These are phyloP conservation scores for Caranx ignobilis DNA, from an alignment of 2,113 vertebrate species.

Conservation along the genomic window DNA sequence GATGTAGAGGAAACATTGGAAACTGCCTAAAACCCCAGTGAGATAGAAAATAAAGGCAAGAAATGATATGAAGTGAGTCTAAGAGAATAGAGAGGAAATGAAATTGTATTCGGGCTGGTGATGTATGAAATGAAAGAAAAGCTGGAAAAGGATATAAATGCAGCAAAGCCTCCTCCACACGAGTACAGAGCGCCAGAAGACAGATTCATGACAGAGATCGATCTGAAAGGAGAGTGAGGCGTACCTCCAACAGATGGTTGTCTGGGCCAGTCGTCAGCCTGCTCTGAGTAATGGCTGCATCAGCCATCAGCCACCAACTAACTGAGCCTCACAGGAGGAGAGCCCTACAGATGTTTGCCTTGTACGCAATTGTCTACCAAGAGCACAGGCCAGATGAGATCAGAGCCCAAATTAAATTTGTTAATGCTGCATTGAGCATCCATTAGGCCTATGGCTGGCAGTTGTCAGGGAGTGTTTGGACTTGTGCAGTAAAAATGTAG, in stretches of 20 bases:
- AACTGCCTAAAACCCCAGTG: background rate
- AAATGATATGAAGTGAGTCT: background rate
- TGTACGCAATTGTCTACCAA: conserved; percentile 58
- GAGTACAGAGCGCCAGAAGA: conserved; percentile 56
- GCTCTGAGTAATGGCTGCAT: conserved; percentile 75
- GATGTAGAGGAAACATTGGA: background rate
- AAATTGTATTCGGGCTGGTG: background rate
- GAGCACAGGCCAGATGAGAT: conserved; percentile 64
- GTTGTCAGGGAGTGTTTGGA: conserved; percentile 36
- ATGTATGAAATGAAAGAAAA: conserved; percentile 10
- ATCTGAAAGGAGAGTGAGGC: conserved; percentile 74
- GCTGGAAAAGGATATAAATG: conserved; percentile 1
- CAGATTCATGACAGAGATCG: conserved; percentile 77
- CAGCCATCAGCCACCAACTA: conserved; percentile 62
- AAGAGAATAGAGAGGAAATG: background rate
- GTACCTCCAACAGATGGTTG: conserved; percentile 81
- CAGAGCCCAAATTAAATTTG: conserved; percentile 66
- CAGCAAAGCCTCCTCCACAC: conserved; percentile 1
- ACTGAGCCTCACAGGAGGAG: conserved; percentile 64
- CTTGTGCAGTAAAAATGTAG: background rate
- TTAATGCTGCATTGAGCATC: conserved; percentile 64
- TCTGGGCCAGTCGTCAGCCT: conserved; percentile 62
- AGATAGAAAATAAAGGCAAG: conserved; percentile 1
- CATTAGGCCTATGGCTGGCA: conserved; percentile 21
- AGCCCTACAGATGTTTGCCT: conserved; percentile 76